Evolutionary conservation across 2,888 invertebrate species (phyloP), one percentile per base, ranked within the genome.

Genomic region (Lithophane leautieri): DNA sequence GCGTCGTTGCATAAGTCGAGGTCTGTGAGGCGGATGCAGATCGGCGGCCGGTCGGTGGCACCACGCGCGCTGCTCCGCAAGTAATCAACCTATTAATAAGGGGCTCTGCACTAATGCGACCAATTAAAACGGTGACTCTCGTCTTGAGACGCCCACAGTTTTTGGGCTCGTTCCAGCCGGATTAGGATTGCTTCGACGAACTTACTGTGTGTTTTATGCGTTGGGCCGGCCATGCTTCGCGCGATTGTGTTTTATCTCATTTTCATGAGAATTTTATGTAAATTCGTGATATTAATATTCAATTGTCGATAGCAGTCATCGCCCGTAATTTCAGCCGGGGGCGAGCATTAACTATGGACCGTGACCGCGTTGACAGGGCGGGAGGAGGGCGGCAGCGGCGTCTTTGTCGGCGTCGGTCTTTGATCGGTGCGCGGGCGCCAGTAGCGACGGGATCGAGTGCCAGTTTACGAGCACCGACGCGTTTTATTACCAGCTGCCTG

Each of bases 31-130:
- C 84, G 86, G 87, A 89, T 89, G 89, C 87, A 86, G 82, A 85
- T 85, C 83, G 84, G 86, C 89, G 86, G 87, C 89, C 90, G 83
- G 83, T 81, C 90, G 83, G 83, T 81, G 76, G 84, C 76, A 76
- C 70, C 81, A 75, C 82, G 72, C 84, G 89, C 90, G 87, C 88
- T 92, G 92, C 92, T 93, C 95, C 94, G 93, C 94, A 93, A 94
- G 93, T 95, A 96, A 96, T 95, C 96, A 94, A 94, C 95, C 96
- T 95, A 96, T 96, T 96, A 95, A 96, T 96, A 96, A 93, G 93
- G 93, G 92, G 96, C 93, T 96, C 92, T 94, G 91, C 92, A 91
- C 91, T 96, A 96, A 96, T 95, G 89, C 96, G 92, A 92, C 95
- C 94, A 96, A 96, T 96, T 96, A 96, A 96, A 96, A 95, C 90